phyloP scores from a whole-genome alignment of 2,888 invertebrate species.

The Cerastis leucographa region DNA sequence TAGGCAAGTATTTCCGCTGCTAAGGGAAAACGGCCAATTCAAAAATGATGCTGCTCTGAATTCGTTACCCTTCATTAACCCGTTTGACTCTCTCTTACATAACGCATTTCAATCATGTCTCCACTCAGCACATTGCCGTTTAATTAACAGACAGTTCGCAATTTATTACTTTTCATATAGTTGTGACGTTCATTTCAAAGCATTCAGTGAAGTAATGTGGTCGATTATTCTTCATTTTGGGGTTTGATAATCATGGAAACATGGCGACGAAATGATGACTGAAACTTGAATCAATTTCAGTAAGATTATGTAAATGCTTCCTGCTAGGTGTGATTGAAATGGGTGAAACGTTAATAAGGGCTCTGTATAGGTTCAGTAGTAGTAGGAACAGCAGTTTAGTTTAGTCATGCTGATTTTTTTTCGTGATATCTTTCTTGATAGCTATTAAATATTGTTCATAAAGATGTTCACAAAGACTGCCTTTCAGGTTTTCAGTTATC shows the following conservation, averaged over 20 bases:
- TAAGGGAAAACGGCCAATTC: neutral
- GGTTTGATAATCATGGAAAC: slow-evolving; percentile 17
- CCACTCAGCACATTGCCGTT: slow-evolving; percentile 44
- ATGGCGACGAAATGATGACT: neutral
- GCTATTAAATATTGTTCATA: neutral
- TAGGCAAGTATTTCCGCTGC: neutral
- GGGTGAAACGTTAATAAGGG: too few relatives aligned
- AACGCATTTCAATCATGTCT: slow-evolving; percentile 67
- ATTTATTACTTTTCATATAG: slow-evolving; percentile 57
- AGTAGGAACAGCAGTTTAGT: neutral
- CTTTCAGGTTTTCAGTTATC: neutral
- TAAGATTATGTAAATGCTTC: neutral
- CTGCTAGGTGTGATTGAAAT: neutral
- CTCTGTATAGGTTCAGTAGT: neutral
- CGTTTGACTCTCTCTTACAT: slow-evolving; percentile 38
- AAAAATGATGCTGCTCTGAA: neutral
- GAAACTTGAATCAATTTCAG: neutral
- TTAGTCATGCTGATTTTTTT: neutral
- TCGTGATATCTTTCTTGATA: neutral
- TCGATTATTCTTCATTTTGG: slow-evolving; percentile 48
- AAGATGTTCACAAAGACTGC: neutral
- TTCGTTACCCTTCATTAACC: neutral
- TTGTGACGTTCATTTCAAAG: slow-evolving; percentile 39
- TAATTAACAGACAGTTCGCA: slow-evolving; percentile 45
- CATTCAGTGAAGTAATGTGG: slow-evolving; percentile 25